Evolutionary conservation across 2,888 invertebrate genomes (phyloP), one percentile per base, ranked within the genome.

Genomic region (Synergus japonicus): DNA sequence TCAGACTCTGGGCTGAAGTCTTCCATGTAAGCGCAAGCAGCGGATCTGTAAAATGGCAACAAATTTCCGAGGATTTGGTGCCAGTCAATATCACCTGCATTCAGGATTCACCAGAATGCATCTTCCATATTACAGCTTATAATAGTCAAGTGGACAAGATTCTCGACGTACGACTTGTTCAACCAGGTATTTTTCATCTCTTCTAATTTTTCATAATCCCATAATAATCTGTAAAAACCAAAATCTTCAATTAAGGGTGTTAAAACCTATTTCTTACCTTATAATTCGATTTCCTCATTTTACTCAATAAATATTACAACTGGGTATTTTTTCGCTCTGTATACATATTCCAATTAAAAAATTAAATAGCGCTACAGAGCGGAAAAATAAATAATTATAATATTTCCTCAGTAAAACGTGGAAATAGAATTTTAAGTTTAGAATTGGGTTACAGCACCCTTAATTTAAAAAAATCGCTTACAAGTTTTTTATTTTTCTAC

Each of bases 111-210:
- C 98, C 98, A 76, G 98, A 98, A 93, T 98, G 98, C 93, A 96
- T 98, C 92, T 99, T 98, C 93, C 99, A 99, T 94, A 98, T 99
- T 93, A 98, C 98, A 90, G 99, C 99, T 89, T 99, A 99, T 95
- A 99, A 98, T 94, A 97, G 98, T 90, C 98, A 99, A 93, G 98
- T 99, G 91, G 98, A 99, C 94, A 99, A 98, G 94, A 98, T 99
- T 89, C 95, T 99, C 89, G 99, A 99, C 92, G 98, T 98, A 85
- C 96, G 97, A 94, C 96, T 99, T 92, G 95, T 97, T 81, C 98
- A 99, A 93, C 98, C 99, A 92, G 98, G 98, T 98, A 92, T 83
- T 79, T 81, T 10, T 54, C 3, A 2, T 8, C 9, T 9, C n/a
- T 22, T 10, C 12, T 4, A 60, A 60, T 22, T 18, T 10, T 22